phyloP scores from a whole-genome alignment of 2,797 vertebrate species.

The Cuniculus paca region DNA sequence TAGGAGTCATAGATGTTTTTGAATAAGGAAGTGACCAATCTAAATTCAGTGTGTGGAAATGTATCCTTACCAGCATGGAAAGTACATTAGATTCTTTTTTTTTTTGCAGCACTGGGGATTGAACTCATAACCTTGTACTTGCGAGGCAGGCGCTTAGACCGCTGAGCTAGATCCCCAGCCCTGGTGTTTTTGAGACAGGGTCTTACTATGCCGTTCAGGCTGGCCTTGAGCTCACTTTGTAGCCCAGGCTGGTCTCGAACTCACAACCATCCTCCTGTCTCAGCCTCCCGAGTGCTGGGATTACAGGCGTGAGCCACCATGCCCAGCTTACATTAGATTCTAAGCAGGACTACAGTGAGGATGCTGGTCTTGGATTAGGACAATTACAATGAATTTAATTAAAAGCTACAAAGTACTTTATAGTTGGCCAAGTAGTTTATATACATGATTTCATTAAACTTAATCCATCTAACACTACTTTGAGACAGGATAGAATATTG shows the following conservation, averaged over 20 bases:
- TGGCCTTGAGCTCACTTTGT: no score
- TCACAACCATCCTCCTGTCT: no score
- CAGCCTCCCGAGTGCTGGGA: no score
- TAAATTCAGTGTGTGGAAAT: neutral
- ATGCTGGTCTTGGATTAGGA: neutral
- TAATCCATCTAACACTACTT: neutral
- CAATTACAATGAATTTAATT: constrained; percentile 2
- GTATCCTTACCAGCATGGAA: neutral
- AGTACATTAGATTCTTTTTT: constrained; percentile 2
- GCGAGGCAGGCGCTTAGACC: no score
- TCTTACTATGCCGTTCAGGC: no score
- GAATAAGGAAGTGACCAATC: neutral
- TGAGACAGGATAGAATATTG: neutral
- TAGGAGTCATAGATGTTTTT: neutral
- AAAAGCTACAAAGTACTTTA: neutral
- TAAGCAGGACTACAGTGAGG: neutral
- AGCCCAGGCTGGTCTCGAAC: no score
- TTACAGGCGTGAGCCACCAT: no score
- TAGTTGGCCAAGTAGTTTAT: constrained; percentile 1
- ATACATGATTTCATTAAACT: neutral
- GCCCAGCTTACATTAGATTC: constrained; percentile 8
- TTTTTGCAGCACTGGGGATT: no score
- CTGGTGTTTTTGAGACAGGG: no score
- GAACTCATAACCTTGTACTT: no score
- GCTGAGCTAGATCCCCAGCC: no score